A percentile compares a stretch with the other conserved stretches of the same genome.
Evolutionary conservation across 2,888 invertebrate species (phyloP).

Genomic region (Synergus japonicus): DNA sequence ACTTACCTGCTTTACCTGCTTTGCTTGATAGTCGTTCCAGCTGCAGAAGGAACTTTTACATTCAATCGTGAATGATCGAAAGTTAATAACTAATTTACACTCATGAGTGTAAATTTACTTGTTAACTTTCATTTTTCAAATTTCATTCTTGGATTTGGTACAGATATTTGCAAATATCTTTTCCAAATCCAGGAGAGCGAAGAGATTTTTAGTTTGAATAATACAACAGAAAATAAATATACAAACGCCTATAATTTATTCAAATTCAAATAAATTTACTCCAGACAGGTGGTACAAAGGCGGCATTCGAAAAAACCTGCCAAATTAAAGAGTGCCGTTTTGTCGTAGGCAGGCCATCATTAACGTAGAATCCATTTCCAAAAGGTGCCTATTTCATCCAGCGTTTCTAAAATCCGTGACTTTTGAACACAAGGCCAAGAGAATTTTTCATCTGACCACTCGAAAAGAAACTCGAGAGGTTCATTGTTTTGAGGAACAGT

Average conservation of each 20-base stretch:
- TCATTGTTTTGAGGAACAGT: constrained; percentile 7
- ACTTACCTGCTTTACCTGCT: not conserved
- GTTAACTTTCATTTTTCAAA: no score
- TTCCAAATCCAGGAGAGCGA: no score
- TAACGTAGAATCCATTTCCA: not conserved
- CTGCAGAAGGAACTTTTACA: not conserved
- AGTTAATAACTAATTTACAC: no score
- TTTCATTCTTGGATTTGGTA: no score
- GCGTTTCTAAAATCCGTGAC: not conserved
- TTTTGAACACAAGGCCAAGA: not conserved
- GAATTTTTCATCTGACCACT: not conserved
- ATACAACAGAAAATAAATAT: no score
- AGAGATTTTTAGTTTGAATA: no score
- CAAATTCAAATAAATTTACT: constrained; percentile 8
- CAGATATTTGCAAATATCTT: no score
- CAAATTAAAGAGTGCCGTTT: no score
- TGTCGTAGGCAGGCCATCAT: not conserved
- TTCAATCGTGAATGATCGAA: no score
- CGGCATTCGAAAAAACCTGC: not conserved
- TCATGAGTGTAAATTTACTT: no score
- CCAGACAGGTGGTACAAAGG: no score
- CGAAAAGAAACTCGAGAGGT: not conserved
- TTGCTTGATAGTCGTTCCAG: not conserved
- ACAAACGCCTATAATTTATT: not conserved
- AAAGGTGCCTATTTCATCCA: not conserved